These are phyloP conservation scores for Ailurus styani DNA, from an alignment of 2,113 vertebrate genomes.

Conservation along the genomic window DNA sequence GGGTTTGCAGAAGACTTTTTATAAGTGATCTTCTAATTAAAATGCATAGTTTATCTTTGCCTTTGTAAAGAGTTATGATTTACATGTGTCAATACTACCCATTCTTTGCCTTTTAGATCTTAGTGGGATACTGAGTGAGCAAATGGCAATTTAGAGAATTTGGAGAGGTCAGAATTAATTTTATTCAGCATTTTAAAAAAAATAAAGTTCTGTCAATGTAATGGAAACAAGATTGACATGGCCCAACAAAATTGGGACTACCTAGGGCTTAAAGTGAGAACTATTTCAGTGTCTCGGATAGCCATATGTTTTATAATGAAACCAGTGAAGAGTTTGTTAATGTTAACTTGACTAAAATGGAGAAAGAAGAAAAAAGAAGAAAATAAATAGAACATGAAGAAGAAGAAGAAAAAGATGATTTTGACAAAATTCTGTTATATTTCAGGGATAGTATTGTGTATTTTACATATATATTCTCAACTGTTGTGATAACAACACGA, in stretches of 20 bases:
- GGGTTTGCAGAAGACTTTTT: neutral
- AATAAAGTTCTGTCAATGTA: neutral
- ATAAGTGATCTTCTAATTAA: neutral
- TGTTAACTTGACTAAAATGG: neutral
- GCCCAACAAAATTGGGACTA: neutral
- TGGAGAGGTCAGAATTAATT: neutral
- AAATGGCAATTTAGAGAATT: neutral
- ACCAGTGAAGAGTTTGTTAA: neutral
- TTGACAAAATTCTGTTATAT: neutral
- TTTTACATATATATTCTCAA: neutral
- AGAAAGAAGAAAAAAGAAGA: neutral
- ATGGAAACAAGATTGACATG: neutral
- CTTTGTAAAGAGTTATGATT: neutral
- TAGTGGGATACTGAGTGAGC: neutral
- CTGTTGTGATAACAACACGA: neutral
- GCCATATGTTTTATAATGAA: neutral
- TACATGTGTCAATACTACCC: neutral
- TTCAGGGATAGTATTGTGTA: neutral
- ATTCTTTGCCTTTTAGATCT: neutral
- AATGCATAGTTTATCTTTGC: neutral
- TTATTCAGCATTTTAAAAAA: neutral
- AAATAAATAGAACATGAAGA: too few relatives aligned
- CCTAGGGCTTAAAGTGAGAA: neutral
- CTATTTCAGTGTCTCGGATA: neutral
- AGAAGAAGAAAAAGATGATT: too few relatives aligned